A percentile compares a stretch with the other conserved stretches of the same genome.
Conservation (phyloP, 2,888 invertebrate species). For the Ganaspis brasiliensis region DNA sequence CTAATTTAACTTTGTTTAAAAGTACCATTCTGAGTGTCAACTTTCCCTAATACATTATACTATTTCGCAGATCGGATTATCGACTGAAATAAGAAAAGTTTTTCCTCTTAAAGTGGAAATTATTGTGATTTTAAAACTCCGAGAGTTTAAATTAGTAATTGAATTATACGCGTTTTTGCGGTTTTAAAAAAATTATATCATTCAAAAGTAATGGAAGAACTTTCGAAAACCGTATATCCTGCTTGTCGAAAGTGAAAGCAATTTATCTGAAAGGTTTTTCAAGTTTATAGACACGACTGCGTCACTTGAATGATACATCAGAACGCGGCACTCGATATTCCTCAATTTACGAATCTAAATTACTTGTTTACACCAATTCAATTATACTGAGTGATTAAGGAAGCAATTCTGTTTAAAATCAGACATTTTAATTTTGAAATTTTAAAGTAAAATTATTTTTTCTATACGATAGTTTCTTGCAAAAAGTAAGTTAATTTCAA, state of each 20-base stretch:
- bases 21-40: slow-evolving; percentile 38
- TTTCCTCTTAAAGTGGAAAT: background rate
- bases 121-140: no score
- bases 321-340: slow-evolving; percentile 28
- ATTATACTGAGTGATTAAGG: slow-evolving; percentile 11
- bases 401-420: background rate
- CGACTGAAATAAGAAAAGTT: slow-evolving; percentile 4
- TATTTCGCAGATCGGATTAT: slow-evolving; percentile 33
- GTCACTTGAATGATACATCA: slow-evolving; percentile 15
- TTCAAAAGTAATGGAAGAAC: background rate
- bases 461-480: no score
- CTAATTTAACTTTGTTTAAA: slow-evolving; percentile 43
- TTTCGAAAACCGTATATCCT: background rate
- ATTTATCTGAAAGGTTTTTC: slow-evolving; percentile 9
- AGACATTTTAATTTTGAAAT: background rate
- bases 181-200: background rate
- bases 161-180: no score
- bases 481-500: no score
- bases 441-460: no score
- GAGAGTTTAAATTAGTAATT: no score
- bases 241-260: background rate
- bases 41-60: slow-evolving; percentile 36
- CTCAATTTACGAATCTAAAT: background rate
- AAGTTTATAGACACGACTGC: slow-evolving; percentile 10
- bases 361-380: slow-evolving; percentile 8